Base-by-base conservation (phyloP, 1,140 invertebrate genomes). In the Lethrus apterus region DNA sequence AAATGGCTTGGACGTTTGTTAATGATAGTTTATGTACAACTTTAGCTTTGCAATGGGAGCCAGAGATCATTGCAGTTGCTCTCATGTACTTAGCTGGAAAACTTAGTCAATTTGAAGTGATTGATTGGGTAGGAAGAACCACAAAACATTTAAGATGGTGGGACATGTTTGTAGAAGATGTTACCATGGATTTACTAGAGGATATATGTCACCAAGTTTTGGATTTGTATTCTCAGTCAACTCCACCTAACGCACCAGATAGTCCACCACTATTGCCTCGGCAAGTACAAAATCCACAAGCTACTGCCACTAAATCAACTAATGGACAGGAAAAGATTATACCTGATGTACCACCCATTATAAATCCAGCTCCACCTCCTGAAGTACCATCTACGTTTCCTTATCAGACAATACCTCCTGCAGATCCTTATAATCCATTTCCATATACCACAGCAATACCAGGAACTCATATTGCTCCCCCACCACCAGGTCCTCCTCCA, bases 1-100 rank as follows among this genome's bases (percentile, higher is more conserved):
- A 98, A 71, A 98, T 96, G 91, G 93, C 95, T 1, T 99, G 96
- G 96, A 98, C 93, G 15, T 99, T 99, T 71, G 93, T 98, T 0
- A 99, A 99, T 72, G 97, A 99, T 65, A 93, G 91, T 69, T 75
- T 97, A 36, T 97, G 92, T 63, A 99, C 96, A 9, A 98, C 93
- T 3, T 72, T 99, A 13, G 93, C 89, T 54, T 73, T 99, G 2
- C 93, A 98, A 71, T 99, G 95, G 94, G 96, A 99, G 67, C 94
- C 96, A 8, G 96, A 99, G 71, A 93, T 99, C 32, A 94, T 98
- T 53, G 93, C 93, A 1, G 92, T 97, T n/a, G 93, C 95, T 0
- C 70, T 98, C 1, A 93, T 98, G 80, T 95, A 98, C 68, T 71
- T 98, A 31, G 92, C 94, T 1, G 89, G 90, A n/a, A 94, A 94